phyloP scores from a whole-genome alignment of 2,888 invertebrate genomes.

The Meiosimyza platycephala region DNA sequence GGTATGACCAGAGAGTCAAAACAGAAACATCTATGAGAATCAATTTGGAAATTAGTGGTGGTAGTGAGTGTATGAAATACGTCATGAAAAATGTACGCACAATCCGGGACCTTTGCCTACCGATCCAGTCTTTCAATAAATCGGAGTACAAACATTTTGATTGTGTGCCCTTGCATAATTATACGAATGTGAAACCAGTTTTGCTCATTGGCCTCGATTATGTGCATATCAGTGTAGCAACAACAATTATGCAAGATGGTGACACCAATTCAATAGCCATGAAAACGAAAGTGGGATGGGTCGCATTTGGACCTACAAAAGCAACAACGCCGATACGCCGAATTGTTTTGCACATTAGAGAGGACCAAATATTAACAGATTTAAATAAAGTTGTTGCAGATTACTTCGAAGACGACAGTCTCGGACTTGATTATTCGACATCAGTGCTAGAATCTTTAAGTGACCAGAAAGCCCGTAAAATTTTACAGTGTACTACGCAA shows the following conservation, averaged over 20 bases:
- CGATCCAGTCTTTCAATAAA: too few relatives aligned
- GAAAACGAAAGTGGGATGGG: too few relatives aligned
- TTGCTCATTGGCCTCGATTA: background rate
- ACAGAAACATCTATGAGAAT: background rate
- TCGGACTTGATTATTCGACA: background rate
- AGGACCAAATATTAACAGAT: background rate
- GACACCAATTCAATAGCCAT: too few relatives aligned
- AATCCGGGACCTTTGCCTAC: background rate
- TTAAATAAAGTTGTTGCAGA: background rate
- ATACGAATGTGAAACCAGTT: background rate
- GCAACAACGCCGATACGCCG: too few relatives aligned
- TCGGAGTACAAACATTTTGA: background rate
- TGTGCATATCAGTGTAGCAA: too few relatives aligned
- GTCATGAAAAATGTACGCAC: constrained; percentile 6
- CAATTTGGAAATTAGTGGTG: background rate
- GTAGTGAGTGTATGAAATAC: too few relatives aligned
- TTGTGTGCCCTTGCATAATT: background rate
- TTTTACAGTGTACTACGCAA: background rate
- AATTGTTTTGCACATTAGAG: background rate
- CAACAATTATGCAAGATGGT: too few relatives aligned
- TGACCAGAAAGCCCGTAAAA: background rate
- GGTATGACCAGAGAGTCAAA: background rate
- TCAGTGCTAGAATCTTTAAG: background rate
- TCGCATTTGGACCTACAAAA: too few relatives aligned
- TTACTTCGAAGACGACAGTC: background rate